Conservation (phyloP, 2,888 invertebrate species). For the Megaustenia siamemsis region DNA sequence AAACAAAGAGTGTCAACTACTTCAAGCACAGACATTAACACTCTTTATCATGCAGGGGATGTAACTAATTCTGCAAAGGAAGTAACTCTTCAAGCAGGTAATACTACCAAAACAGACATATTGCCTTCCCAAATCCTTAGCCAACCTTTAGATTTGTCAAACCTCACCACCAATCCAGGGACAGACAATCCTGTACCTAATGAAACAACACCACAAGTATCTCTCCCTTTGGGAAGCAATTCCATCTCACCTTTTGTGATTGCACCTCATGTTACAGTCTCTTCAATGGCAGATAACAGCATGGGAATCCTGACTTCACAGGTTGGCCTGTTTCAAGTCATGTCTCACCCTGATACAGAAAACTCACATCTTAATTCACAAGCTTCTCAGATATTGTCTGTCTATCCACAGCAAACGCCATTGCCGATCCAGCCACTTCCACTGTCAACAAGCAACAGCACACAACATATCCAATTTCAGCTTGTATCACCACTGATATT, state of each 20-base stretch:
- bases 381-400: constrained; percentile 1
- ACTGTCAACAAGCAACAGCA: background rate
- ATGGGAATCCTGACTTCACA: background rate
- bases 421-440: constrained; percentile 10
- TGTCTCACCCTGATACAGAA: background rate
- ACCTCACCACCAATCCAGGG: background rate
- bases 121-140: background rate
- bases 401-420: background rate
- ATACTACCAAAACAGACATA: background rate
- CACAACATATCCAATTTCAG: constrained; percentile 18
- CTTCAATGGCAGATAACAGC: constrained; percentile 10
- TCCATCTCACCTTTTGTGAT: background rate
- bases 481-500: constrained; percentile 14
- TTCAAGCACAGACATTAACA: background rate
- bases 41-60: background rate
- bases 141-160: background rate
- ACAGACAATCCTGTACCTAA: background rate
- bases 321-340: constrained; percentile 3
- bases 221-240: background rate
- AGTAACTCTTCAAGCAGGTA: background rate
- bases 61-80: background rate
- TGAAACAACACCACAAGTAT: background rate
- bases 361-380: background rate
- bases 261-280: background rate
- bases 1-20: background rate